phyloP scores from a whole-genome alignment of 2,113 vertebrate species.

The Heterotilapia buettikoferi region DNA sequence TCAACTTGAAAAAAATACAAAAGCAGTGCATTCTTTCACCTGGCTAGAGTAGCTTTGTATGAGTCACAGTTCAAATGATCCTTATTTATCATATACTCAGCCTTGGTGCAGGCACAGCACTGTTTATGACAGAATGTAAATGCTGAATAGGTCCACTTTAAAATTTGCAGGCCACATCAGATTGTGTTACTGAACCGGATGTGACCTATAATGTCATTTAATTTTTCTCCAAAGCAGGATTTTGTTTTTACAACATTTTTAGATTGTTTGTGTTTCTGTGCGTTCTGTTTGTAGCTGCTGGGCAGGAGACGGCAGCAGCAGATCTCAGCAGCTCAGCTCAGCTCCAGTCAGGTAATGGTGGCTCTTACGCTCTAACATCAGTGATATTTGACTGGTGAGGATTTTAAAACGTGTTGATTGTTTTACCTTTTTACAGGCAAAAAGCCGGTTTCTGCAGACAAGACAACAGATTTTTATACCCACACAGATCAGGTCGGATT shows the following conservation, averaged over 20 bases:
- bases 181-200: neutral
- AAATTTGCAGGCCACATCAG: neutral
- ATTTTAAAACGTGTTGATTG: neutral
- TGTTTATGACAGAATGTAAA: neutral
- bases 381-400: neutral
- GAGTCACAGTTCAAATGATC: neutral
- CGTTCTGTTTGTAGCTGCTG: neutral
- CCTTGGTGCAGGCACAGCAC: neutral
- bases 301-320: neutral
- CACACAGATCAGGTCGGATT: constrained; percentile 26
- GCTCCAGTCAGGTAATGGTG: constrained; percentile 16
- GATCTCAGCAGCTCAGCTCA: neutral
- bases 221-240: neutral
- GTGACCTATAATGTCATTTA: neutral
- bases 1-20: neutral
- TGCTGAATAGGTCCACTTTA: neutral
- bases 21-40: neutral
- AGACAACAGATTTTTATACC: neutral
- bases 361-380: neutral
- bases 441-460: neutral
- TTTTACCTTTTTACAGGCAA: neutral
- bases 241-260: neutral
- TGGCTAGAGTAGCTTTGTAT: neutral
- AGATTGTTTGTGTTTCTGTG: neutral
- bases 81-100: neutral